A percentile compares a stretch with the other conserved stretches of the same genome.
These are phyloP conservation scores for Ploceus nigricollis DNA, from an alignment of 2,113 vertebrate species.

Conservation along the genomic window DNA sequence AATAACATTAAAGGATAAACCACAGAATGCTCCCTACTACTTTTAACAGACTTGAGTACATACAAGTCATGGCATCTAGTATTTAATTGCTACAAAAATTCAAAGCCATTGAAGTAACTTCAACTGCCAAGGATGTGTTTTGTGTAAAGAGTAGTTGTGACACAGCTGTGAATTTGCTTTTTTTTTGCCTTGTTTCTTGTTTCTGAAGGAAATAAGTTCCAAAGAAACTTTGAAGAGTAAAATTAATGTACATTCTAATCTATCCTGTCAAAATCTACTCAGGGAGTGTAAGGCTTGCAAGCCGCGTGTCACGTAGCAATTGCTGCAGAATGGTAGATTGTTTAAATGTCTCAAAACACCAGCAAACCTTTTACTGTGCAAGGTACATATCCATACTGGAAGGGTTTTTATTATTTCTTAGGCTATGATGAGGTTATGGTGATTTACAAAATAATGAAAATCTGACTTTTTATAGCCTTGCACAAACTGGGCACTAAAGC, in stretches of 20 bases:
- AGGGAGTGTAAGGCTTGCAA: not conserved
- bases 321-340: not conserved
- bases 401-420: not conserved
- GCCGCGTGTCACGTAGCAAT: not conserved
- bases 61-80: not conserved
- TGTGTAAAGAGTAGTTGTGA: not conserved
- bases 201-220: not conserved
- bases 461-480: not conserved
- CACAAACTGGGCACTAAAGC: not conserved
- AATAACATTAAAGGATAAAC: not conserved
- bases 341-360: not conserved
- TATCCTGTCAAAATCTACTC: not conserved
- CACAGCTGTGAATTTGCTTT: not conserved
- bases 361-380: not conserved
- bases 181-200: not conserved
- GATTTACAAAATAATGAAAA: not conserved
- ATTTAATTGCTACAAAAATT: not conserved
- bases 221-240: not conserved
- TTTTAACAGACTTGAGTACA: not conserved
- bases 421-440: not conserved
- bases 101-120: not conserved
- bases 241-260: not conserved
- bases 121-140: not conserved
- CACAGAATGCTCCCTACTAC: not conserved
- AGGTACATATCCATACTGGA: not conserved